phyloP scores from a whole-genome alignment of 2,797 vertebrate genomes.

The Otus scops region DNA sequence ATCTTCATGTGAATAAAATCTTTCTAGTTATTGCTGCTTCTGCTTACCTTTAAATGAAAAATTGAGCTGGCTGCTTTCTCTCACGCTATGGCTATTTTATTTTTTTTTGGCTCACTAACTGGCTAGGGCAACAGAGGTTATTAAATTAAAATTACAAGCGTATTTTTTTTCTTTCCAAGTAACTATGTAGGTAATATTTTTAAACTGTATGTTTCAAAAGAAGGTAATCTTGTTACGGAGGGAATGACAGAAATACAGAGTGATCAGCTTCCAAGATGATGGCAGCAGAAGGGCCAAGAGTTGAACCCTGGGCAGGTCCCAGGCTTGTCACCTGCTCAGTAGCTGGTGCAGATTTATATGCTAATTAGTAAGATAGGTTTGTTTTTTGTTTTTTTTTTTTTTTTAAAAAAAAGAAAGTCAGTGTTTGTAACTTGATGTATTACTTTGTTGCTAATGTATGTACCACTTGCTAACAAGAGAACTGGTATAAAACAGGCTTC shows the following conservation, averaged over 20 bases:
- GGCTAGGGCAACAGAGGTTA: neutral
- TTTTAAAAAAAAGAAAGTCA: neutral
- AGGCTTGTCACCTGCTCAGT: neutral
- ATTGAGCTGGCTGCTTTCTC: neutral
- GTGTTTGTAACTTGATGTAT: neutral
- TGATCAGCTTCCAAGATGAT: neutral
- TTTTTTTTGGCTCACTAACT: neutral
- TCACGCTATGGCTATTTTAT: accelerated
- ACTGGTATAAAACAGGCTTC: neutral
- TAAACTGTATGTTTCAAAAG: neutral
- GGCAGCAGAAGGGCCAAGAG: neutral
- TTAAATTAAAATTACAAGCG: neutral
- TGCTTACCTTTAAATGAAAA: neutral
- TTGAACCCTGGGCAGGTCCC: neutral
- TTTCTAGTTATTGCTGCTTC: neutral
- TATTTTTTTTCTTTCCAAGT: neutral
- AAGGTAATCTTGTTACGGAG: neutral
- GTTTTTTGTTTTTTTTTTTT: neutral
- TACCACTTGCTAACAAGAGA: neutral
- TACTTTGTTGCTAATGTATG: neutral
- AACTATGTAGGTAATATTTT: neutral
- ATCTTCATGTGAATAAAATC: neutral
- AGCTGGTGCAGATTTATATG: neutral
- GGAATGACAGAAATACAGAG: neutral
- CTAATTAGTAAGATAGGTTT: neutral